Evolutionary conservation across 2,797 vertebrate species (phyloP).

Genomic region (Lagorchestes hirsutus): DNA sequence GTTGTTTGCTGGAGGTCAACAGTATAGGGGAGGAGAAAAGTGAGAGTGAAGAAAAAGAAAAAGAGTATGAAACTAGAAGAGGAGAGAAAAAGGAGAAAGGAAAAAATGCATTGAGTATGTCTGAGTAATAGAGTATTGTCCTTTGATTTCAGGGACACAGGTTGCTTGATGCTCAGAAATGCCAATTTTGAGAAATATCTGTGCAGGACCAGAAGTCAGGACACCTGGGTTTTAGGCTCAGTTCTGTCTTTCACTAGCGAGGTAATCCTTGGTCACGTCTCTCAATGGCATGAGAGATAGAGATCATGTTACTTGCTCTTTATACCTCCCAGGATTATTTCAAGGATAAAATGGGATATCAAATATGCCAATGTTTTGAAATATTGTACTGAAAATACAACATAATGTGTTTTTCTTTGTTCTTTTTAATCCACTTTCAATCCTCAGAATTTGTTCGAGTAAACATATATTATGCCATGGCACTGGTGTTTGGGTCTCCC

Average conservation of each 20-base stretch:
- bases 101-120: too few relatives aligned
- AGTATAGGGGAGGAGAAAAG: not conserved
- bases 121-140: too few relatives aligned
- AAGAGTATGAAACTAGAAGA: not conserved
- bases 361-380: not conserved
- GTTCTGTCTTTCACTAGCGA: not conserved
- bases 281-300: not conserved
- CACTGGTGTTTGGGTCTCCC: not conserved
- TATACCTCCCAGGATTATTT: not conserved
- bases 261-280: not conserved
- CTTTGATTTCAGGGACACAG: not conserved
- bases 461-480: accelerated
- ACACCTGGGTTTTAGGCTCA: too few relatives aligned
- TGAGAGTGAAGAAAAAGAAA: not conserved
- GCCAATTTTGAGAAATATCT: not conserved
- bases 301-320: not conserved
- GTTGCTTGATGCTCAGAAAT: not conserved
- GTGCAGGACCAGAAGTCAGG: not conserved
- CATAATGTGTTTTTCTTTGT: not conserved
- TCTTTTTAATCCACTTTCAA: not conserved
- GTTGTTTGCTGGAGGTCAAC: not conserved
- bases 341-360: not conserved
- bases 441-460: not conserved
- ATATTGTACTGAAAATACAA: not conserved
- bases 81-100: not conserved